These are phyloP conservation scores for Rana temporaria DNA, from an alignment of 2,113 vertebrate species.

Conservation along the genomic window DNA sequence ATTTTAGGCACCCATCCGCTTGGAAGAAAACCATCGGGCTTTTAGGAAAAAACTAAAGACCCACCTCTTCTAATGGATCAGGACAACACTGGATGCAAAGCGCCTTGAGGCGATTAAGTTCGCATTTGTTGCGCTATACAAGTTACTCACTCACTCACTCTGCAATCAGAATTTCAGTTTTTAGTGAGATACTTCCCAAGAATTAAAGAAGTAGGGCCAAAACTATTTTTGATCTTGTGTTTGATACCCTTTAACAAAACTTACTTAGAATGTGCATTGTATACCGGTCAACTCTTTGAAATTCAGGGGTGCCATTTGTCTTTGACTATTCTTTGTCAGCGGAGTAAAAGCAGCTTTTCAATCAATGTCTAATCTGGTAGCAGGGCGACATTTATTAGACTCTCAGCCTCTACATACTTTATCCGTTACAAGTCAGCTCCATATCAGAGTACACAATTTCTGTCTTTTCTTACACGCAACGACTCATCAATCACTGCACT, in stretches of 20 bases:
- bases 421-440: not conserved
- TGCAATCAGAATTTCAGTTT: no score
- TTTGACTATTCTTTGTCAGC: slow-evolving; percentile 4
- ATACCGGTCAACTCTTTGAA: not conserved
- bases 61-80: no score
- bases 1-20: no score
- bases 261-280: not conserved
- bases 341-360: not conserved
- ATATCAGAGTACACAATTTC: not conserved
- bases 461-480: not conserved
- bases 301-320: slow-evolving; percentile 7
- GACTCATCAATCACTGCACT: not conserved
- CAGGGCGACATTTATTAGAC: not conserved
- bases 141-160: no score
- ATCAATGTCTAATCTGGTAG: slow-evolving; percentile 17
- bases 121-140: no score
- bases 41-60: no score
- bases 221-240: no score
- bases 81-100: no score
- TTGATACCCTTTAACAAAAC: not conserved
- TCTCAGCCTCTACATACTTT: not conserved
- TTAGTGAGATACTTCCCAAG: no score
- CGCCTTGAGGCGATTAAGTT: no score
- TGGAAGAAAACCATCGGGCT: no score
- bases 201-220: no score